Evolutionary conservation across 1,140 invertebrate species (phyloP).

Genomic region (Micrasema minimum): DNA sequence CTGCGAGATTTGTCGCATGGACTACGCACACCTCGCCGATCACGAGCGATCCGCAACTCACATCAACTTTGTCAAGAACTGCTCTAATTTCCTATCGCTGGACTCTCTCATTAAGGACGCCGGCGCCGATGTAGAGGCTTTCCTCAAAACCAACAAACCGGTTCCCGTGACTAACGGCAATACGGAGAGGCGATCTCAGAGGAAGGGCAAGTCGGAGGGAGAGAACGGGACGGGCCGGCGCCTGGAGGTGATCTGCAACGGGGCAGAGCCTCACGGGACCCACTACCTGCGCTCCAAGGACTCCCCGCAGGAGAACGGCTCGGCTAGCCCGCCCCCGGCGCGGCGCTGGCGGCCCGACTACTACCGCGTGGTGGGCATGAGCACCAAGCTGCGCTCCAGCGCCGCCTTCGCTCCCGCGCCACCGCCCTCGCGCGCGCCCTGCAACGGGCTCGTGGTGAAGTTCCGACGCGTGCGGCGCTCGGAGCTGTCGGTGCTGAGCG

Average conservation of each 20-base stretch:
- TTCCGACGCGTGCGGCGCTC: slow-evolving; percentile 77
- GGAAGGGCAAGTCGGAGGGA: slow-evolving; percentile 54
- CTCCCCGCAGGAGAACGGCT: slow-evolving; percentile 45
- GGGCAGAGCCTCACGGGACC: slow-evolving; percentile 53
- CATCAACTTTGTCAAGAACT: slow-evolving; percentile 75
- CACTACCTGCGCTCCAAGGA: slow-evolving; percentile 54
- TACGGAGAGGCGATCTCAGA: slow-evolving; percentile 59
- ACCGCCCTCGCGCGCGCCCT: slow-evolving; percentile 58
- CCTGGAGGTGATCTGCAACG: slow-evolving; percentile 56
- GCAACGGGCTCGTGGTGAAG: slow-evolving; percentile 74
- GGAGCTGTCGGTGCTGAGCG: slow-evolving; percentile 78
- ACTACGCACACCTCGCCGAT: slow-evolving; percentile 73
- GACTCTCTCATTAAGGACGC: slow-evolving; percentile 72
- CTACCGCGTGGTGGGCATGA: slow-evolving; percentile 79
- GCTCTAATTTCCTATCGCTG: slow-evolving; percentile 75
- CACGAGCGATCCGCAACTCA: slow-evolving; percentile 79
- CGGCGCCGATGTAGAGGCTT: slow-evolving; percentile 71
- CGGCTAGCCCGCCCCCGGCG: slow-evolving; percentile 52
- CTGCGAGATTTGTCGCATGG: slow-evolving; percentile 80
- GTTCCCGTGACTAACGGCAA: slow-evolving; percentile 58
- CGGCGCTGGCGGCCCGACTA: slow-evolving; percentile 70
- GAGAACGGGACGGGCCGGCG: slow-evolving; percentile 22
- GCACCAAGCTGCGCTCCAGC: slow-evolving; percentile 75
- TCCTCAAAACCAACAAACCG: slow-evolving; percentile 64
- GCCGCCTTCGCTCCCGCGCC: slow-evolving; percentile 60